phyloP scores from a whole-genome alignment of 2,113 vertebrate genomes.

The Takifugu flavidus region DNA sequence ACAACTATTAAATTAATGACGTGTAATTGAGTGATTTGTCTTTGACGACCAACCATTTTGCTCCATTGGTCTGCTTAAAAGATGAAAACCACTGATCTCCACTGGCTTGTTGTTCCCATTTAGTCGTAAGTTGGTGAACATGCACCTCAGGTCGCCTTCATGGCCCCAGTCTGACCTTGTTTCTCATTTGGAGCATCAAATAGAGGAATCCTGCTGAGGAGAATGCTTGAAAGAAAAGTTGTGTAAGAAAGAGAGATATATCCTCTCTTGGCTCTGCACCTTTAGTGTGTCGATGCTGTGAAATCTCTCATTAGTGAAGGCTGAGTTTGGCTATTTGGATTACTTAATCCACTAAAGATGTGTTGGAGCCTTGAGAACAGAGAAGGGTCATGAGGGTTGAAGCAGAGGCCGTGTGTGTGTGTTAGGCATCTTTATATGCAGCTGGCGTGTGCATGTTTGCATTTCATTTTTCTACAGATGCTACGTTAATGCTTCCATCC shows the following conservation, averaged over 20 bases:
- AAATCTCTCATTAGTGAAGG: background rate
- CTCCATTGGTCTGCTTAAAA: too few relatives aligned
- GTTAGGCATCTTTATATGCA: too few relatives aligned
- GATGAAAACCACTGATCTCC: too few relatives aligned
- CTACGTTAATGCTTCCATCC: too few relatives aligned
- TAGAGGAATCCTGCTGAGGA: background rate
- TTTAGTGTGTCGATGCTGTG: background rate
- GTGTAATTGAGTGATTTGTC: too few relatives aligned
- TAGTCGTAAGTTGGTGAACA: too few relatives aligned
- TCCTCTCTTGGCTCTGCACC: background rate
- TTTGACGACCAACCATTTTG: too few relatives aligned
- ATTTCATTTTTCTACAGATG: too few relatives aligned
- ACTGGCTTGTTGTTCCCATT: too few relatives aligned
- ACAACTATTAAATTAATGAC: too few relatives aligned
- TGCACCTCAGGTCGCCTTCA: background rate
- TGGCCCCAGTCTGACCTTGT: background rate
- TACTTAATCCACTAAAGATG: background rate
- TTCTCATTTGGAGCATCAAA: background rate
- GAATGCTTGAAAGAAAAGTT: background rate
- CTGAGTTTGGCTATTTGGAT: background rate
- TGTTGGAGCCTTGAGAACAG: background rate
- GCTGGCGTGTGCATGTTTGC: too few relatives aligned
- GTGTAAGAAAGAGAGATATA: background rate
- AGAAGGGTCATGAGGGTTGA: background rate
- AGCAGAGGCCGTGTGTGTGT: background rate